phyloP scores from a whole-genome alignment of 1,140 invertebrate species.

The Caenorhabditis briggsae region DNA sequence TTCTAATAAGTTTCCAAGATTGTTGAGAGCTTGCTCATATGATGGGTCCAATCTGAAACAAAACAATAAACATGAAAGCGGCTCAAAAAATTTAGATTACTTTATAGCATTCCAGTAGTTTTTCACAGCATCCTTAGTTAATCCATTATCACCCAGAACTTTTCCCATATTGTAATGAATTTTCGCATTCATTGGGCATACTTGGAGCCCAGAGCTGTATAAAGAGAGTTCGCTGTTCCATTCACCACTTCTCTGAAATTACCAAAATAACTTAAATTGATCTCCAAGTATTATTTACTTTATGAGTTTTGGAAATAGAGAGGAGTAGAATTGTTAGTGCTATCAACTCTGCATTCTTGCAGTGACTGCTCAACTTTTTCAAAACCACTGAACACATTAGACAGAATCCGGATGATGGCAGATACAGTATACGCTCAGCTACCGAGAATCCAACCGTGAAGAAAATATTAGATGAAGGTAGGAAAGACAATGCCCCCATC shows the following conservation, averaged over 20 bases:
- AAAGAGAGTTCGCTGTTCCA: slow-evolving; percentile 75
- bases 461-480: slow-evolving; percentile 95
- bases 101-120: slow-evolving; percentile 86
- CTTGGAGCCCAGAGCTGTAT: slow-evolving; percentile 78
- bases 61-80: background rate
- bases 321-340: slow-evolving; percentile 33
- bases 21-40: slow-evolving; percentile 97
- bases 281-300: background rate
- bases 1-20: slow-evolving; percentile 91
- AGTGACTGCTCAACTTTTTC: slow-evolving; percentile 77
- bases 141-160: slow-evolving; percentile 85
- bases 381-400: slow-evolving; percentile 88
- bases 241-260: slow-evolving; percentile 72
- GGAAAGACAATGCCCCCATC: slow-evolving; percentile 89
- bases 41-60: slow-evolving; percentile 85
- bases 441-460: slow-evolving; percentile 97
- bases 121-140: slow-evolving; percentile 83
- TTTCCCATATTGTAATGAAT: slow-evolving; percentile 96
- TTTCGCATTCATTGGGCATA: slow-evolving; percentile 86
- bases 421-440: slow-evolving; percentile 93
- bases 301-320: slow-evolving; percentile 16
- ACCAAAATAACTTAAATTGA: slow-evolving; percentile 71
- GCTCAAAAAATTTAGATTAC: slow-evolving; percentile 79
- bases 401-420: slow-evolving; percentile 97
- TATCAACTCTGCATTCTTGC: slow-evolving; percentile 19